A percentile compares a stretch with the other conserved stretches of the same genome.
Evolutionary conservation across 2,113 vertebrate genomes (phyloP).

Genomic region (Ondatra zibethicus): DNA sequence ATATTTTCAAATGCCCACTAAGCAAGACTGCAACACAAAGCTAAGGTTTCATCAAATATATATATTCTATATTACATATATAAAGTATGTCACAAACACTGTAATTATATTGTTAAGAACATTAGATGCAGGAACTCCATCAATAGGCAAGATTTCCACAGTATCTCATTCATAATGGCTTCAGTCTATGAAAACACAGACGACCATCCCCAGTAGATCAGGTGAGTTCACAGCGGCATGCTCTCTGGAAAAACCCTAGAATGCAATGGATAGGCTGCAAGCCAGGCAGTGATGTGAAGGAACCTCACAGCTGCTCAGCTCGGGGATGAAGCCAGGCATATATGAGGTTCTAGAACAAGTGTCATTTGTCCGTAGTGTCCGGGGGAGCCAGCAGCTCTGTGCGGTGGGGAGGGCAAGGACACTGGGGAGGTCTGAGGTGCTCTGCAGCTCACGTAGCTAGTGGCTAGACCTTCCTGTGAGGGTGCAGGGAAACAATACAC

Average conservation of each 20-base stretch:
- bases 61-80: neutral
- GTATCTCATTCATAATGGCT: neutral
- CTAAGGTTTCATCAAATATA: neutral
- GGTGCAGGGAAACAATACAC: neutral
- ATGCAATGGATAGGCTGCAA: fast-evolving
- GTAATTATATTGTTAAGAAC: neutral
- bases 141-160: neutral
- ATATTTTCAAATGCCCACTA: neutral
- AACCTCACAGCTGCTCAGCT: neutral
- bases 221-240: fast-evolving
- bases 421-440: fast-evolving
- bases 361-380: fast-evolving
- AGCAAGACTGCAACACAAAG: fast-evolving
- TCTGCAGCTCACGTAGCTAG: neutral
- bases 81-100: neutral
- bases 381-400: neutral
- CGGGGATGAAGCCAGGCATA: neutral
- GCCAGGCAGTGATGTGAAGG: fast-evolving
- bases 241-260: neutral
- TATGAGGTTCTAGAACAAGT: neutral
- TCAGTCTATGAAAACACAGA: neutral
- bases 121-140: neutral
- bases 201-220: fast-evolving
- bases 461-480: neutral
- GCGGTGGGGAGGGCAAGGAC: fast-evolving